Evolutionary conservation across 2,113 vertebrate species (phyloP), one percentile per base, ranked within the genome.

Genomic region (Phasianus colchicus): DNA sequence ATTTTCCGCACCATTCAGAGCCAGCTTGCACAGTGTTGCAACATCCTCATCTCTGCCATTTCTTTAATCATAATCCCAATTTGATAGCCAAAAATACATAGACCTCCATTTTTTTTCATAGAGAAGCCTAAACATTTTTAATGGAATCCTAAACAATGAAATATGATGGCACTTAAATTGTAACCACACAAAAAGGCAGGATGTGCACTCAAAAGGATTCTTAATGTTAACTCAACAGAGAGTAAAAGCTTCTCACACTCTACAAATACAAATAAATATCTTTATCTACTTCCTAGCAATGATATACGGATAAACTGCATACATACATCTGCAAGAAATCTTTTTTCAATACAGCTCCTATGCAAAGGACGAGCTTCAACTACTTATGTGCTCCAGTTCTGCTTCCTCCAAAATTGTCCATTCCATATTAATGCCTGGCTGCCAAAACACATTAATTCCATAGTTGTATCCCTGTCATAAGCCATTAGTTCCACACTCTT

Each of bases 401-500:
- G 54, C 40, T 79, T 93, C 27, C 54, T 84, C 73, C 80, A 84
- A 73, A 95, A 84, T 0, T 75, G 77, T 81, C 94, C 63, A 54
- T 77, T 86, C 73, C 61, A 24, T 96, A 90, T 90, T 94, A 92
- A 95, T 79, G 79, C 45, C 73, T 82, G 76, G 52, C 85, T 94
- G 94, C 80, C 93, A 95, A 95, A 86, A 83, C 92, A 91, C 83
- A 94, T 95, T 92, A 94, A 95, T 92, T 93, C 93, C 88, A 89
- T 92, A 95, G 89, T 58, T 92, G 76, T 84, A 95, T 90, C 65
- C 83, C 76, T 96, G 93, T 95, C 94, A 96, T 95, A 96, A 92
- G n/a, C 63, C 91, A 95, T 96, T 95, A 95, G 94, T 95, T 97
- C 91, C 93, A 95, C 95, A 65, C 48, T 87, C 78, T 89, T 95